phyloP scores from a whole-genome alignment of 2,113 vertebrate genomes.

The Megaceryle torquata region DNA sequence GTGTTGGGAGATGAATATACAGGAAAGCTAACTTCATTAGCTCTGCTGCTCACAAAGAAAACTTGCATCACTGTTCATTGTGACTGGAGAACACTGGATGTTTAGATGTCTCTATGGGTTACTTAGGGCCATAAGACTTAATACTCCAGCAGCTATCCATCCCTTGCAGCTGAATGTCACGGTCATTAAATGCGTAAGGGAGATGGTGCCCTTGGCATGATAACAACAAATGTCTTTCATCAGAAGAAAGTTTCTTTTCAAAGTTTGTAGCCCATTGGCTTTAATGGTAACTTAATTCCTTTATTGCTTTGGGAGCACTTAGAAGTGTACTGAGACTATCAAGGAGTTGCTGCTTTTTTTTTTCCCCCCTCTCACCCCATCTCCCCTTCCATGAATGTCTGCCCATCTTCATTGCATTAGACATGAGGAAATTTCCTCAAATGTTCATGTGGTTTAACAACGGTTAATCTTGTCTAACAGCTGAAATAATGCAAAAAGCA shows the following conservation, averaged over 20 bases:
- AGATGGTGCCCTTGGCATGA: not conserved
- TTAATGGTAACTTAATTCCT: not conserved
- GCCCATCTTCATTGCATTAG: not conserved
- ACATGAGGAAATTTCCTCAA: not conserved
- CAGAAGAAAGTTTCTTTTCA: not conserved
- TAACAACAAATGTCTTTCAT: not conserved
- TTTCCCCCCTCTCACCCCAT: no score
- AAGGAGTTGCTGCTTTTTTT: not conserved
- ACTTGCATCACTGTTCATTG: not conserved
- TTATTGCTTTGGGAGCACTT: not conserved
- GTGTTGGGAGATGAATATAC: not conserved
- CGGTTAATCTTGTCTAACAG: not conserved
- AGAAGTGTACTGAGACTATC: not conserved
- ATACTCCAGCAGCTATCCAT: not conserved
- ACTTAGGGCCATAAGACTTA: not conserved
- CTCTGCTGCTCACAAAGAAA: not conserved
- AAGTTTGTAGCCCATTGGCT: not conserved
- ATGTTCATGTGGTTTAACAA: not conserved
- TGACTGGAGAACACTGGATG: fast-evolving
- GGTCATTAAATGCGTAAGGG: not conserved
- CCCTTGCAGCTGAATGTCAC: not conserved
- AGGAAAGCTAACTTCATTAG: not conserved
- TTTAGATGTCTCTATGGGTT: not conserved
- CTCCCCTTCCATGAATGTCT: not conserved
- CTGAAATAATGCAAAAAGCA: not conserved